Conservation (phyloP, 2,888 invertebrate genomes). For the Parnassius apollo region DNA sequence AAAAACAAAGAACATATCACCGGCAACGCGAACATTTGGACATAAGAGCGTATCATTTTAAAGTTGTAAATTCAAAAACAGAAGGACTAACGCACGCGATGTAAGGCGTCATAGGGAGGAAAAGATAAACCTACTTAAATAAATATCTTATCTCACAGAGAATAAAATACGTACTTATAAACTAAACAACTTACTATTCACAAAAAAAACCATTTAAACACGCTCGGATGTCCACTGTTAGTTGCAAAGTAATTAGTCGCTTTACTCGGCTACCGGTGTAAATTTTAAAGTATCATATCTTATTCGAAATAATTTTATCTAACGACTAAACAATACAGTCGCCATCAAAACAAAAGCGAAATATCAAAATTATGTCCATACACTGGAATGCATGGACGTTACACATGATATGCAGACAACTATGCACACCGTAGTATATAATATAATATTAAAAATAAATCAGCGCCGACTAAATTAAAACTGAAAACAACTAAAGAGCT, state of each 20-base stretch:
- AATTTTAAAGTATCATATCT: not conserved
- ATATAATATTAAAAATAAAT: slow-evolving; percentile 27
- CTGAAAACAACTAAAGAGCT: slow-evolving; percentile 66
- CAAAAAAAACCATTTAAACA: slow-evolving; percentile 26
- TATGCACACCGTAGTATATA: slow-evolving; percentile 4
- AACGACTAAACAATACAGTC: slow-evolving; percentile 5
- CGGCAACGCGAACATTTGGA: slow-evolving; percentile 30
- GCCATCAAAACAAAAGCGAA: not conserved
- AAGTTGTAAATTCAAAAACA: slow-evolving; percentile 1
- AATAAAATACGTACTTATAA: slow-evolving; percentile 16
- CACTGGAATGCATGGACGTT: not conserved
- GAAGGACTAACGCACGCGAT: not conserved
- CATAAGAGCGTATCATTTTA: slow-evolving; percentile 39
- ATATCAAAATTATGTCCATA: slow-evolving; percentile 1
- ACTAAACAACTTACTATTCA: slow-evolving; percentile 24
- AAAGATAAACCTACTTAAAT: slow-evolving; percentile 16
- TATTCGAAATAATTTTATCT: not conserved
- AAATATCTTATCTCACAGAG: slow-evolving; percentile 15
- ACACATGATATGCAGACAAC: slow-evolving; percentile 15
- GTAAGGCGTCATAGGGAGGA: not conserved
- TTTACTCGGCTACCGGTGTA: not conserved
- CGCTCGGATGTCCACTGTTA: slow-evolving; percentile 30
- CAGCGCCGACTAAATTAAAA: slow-evolving; percentile 52
- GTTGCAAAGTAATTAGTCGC: slow-evolving; percentile 8
- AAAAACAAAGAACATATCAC: slow-evolving; percentile 37